Conservation (phyloP, 1,140 invertebrate species). For the Drosophila erecta region DNA sequence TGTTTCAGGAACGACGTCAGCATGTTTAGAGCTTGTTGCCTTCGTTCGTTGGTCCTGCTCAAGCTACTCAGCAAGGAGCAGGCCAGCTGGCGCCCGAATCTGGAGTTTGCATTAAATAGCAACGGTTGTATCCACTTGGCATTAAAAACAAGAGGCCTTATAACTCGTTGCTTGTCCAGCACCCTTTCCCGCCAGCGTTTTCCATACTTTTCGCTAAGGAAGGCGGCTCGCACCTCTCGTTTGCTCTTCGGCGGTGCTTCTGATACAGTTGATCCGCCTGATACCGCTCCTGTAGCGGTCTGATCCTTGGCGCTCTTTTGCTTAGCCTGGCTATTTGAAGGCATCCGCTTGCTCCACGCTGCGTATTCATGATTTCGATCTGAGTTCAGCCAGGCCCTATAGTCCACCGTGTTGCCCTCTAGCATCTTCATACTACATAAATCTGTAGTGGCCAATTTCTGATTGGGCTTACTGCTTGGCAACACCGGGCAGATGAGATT, state of each 20-base stretch:
- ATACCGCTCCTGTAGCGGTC: constrained; percentile 3
- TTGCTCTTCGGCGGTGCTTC: constrained; percentile 30
- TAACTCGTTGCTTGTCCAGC: constrained; percentile 65
- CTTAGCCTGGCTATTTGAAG: constrained; percentile 28
- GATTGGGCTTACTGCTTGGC: constrained; percentile 86
- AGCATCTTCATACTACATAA: constrained; percentile 86
- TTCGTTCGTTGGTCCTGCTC: constrained; percentile 85
- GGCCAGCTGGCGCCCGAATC: constrained; percentile 94
- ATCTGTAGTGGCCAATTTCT: constrained; percentile 63
- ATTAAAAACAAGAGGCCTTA: constrained; percentile 68
- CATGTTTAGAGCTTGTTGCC: constrained; percentile 90
- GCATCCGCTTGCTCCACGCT: constrained; percentile 87
- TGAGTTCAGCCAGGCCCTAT: constrained; percentile 91
- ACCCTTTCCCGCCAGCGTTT: constrained; percentile 86
- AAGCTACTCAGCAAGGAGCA: constrained; percentile 95
- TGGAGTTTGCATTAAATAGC: constrained; percentile 95
- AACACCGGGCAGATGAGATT: constrained; percentile 90
- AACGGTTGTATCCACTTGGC: constrained; percentile 94
- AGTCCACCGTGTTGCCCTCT: constrained; percentile 89
- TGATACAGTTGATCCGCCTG: neutral
- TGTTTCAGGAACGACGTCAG: constrained; percentile 95
- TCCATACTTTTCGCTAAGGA: constrained; percentile 92
- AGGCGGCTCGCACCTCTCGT: constrained; percentile 85
- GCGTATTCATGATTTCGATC: constrained; percentile 90
- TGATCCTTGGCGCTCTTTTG: constrained; percentile 16